A percentile compares a stretch with the other conserved stretches of the same genome.
These are phyloP conservation scores for Streptopelia turtur DNA, from an alignment of 2,797 vertebrate species.

Conservation along the genomic window DNA sequence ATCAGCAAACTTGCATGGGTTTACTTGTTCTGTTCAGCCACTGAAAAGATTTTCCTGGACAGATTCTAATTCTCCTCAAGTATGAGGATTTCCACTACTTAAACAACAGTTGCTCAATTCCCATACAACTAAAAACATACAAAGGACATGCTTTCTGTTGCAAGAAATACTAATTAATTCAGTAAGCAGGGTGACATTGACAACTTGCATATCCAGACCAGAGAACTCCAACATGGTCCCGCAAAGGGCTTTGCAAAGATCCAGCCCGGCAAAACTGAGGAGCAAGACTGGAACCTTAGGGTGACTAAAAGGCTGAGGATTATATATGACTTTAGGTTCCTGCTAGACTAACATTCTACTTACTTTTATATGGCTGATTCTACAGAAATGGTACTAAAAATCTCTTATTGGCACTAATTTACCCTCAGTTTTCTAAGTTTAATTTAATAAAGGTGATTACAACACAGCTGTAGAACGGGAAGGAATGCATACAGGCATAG, in stretches of 20 bases:
- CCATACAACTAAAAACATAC: background rate
- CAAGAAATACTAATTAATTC: background rate
- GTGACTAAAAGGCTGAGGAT: background rate
- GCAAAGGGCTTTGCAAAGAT: background rate
- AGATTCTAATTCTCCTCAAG: background rate
- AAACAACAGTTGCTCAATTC: slow-evolving; percentile 8
- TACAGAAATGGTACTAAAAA: background rate
- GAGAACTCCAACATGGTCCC: background rate
- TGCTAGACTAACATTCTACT: background rate
- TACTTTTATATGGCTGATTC: background rate
- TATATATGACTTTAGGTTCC: background rate
- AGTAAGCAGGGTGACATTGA: background rate
- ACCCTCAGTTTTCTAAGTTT: background rate
- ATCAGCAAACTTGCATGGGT: background rate
- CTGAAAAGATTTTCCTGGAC: slow-evolving; percentile 4
- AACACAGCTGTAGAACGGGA: background rate
- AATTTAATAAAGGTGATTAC: background rate
- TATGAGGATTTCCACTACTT: slow-evolving; percentile 7
- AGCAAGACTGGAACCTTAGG: background rate
- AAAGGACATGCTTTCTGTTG: background rate
- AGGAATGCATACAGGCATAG: background rate
- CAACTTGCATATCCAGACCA: background rate
- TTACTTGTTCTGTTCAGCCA: background rate
- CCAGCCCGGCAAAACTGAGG: background rate
- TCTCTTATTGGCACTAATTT: background rate